Base-by-base conservation (phyloP, 2,797 vertebrate genomes). In the Cirrhinus mrigala region DNA sequence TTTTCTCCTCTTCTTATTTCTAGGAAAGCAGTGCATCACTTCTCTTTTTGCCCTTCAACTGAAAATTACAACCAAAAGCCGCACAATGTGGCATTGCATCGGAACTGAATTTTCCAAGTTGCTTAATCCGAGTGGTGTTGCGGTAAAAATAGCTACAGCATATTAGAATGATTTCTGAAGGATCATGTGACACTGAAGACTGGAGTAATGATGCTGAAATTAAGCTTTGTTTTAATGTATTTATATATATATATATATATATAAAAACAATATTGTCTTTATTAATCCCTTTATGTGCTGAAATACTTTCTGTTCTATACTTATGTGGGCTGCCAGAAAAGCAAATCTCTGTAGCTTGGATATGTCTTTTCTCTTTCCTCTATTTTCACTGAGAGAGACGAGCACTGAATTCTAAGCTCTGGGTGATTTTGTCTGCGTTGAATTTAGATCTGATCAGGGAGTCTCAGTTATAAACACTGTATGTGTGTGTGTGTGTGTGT, bases 401-500 rank as follows among this genome's bases (percentile, higher is more conserved):
- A 78, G 11, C 11, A 4, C 48, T 77, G 58, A 68, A 27, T 84
- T 69, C 15, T 69, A 69, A 84, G 18, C 24, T 71, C 24, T 60
- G 37, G 8, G 27, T 82, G 33, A 33, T 64, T 81, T 64, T 56
- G 46, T 37, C 33, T 78, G 12, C 18, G 2, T 74, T 69, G 74
- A 84, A 84, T 84, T 56, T 77, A 69, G 24, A 79, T 84, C 52
- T 79, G 50, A 76, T 83, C 60, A 56, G 64, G 33, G 75, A 84
- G 18, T 78, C 64, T 70, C 75, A 14, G 75, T n/a, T 60, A 70
- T 60, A 70, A 84, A 78, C 64, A 58, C 18, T 52, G 16, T 54
- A 5, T 85, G 71, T 70, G 52, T 70, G 90, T 33, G 88, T 33
- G 88, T 87, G 84, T 86, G 87, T 88, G 83, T 91, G 90, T 90